Conservation (phyloP, 2,113 vertebrate species). For the Loxodonta africana region DNA sequence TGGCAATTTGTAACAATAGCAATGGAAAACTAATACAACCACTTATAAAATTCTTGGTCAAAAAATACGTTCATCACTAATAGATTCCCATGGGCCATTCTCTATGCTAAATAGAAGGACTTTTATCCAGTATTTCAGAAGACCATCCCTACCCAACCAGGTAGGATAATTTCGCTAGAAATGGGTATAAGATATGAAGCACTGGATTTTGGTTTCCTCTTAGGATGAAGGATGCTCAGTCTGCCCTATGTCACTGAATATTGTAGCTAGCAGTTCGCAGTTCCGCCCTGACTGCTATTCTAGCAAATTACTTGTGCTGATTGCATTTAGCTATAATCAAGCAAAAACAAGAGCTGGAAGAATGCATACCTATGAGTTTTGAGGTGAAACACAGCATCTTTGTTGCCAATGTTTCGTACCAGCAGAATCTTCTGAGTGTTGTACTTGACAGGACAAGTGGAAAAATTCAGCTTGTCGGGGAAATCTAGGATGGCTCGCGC, state of each 20-base stretch:
- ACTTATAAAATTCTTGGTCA: slow-evolving; percentile 29
- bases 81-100: background rate
- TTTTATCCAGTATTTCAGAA: slow-evolving; percentile 43
- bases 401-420: slow-evolving; percentile 90
- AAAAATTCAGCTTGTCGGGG: slow-evolving; percentile 91
- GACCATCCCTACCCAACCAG: background rate
- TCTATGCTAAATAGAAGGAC: slow-evolving; percentile 1
- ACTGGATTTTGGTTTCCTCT: slow-evolving; percentile 22
- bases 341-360: slow-evolving; percentile 23
- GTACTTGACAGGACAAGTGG: slow-evolving; percentile 90
- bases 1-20: background rate
- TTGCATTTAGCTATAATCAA: slow-evolving; percentile 7
- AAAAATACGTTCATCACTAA: slow-evolving; percentile 43
- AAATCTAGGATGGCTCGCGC: slow-evolving; percentile 92
- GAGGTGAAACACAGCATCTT: slow-evolving; percentile 89
- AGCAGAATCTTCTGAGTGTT: slow-evolving; percentile 90
- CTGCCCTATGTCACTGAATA: background rate
- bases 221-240: background rate
- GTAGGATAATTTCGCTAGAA: background rate
- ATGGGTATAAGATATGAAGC: background rate
- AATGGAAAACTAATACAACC: background rate
- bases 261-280: background rate
- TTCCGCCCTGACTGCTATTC: background rate
- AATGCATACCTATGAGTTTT: slow-evolving; percentile 88
- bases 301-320: background rate